Conservation (phyloP, 2,888 invertebrate genomes). For the Dynastes maya region DNA sequence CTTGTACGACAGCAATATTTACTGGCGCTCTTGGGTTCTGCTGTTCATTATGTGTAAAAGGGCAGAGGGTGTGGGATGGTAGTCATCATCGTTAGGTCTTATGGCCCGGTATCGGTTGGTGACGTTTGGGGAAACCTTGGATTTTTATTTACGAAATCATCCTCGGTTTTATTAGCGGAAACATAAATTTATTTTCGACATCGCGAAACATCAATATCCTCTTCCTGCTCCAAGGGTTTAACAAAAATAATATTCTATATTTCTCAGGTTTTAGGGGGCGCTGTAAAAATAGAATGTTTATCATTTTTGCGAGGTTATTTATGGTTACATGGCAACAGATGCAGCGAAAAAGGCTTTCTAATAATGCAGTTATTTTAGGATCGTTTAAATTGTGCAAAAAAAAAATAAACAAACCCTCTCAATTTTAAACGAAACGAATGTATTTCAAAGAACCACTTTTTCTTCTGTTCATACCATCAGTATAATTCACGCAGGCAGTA, state of each 20-base stretch:
- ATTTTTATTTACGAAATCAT: conserved; percentile 14
- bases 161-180: conserved; percentile 27
- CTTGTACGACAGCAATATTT: not conserved
- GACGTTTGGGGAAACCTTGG: not conserved
- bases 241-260: conserved; percentile 6
- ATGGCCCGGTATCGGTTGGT: conserved; percentile 6
- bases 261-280: no score
- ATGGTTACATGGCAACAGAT: not conserved
- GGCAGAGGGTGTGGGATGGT: not conserved
- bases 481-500: no score
- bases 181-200: conserved; percentile 34
- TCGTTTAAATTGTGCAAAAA: no score
- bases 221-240: not conserved
- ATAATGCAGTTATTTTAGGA: no score
- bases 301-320: conserved; percentile 11
- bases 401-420: no score
- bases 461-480: no score
- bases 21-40: not conserved
- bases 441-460: no score
- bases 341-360: no score
- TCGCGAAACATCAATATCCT: conserved; percentile 12
- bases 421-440: no score
- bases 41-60: not conserved
- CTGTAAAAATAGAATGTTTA: not conserved
- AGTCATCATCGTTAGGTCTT: conserved; percentile 22